A percentile compares a stretch with the other conserved stretches of the same genome.
These are phyloP conservation scores for Aethes cnicana DNA, from an alignment of 2,888 invertebrate genomes.

Conservation along the genomic window DNA sequence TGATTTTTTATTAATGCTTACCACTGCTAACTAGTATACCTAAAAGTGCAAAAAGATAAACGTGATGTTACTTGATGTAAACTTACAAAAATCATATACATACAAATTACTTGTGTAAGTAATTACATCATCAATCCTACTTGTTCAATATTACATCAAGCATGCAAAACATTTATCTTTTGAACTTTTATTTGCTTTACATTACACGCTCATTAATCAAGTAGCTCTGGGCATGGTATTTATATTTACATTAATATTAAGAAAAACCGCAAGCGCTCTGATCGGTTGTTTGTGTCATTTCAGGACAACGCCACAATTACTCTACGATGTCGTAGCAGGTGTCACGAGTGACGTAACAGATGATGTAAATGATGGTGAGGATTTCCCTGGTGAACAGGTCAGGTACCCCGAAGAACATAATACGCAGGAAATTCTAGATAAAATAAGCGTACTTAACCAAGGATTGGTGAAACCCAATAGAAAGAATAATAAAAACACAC, in stretches of 20 bases:
- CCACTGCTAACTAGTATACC: constrained; percentile 48
- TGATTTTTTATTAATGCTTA: constrained; percentile 51
- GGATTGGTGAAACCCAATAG: constrained; percentile 61
- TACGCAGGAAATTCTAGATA: constrained; percentile 75
- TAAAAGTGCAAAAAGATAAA: background rate
- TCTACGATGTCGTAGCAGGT: constrained; percentile 36
- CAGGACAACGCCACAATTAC: constrained; percentile 44
- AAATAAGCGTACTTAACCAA: constrained; percentile 80
- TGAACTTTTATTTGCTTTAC: constrained; percentile 3
- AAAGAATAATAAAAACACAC: constrained; percentile 52
- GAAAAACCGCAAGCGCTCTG: constrained; percentile 25
- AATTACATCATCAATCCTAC: no score
- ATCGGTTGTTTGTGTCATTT: constrained; percentile 40
- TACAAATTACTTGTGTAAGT: no score
- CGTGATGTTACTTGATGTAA: background rate
- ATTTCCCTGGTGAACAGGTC: constrained; percentile 48
- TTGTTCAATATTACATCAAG: no score
- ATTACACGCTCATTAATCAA: constrained; percentile 38
- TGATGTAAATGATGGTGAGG: constrained; percentile 43
- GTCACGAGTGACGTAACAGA: constrained; percentile 32
- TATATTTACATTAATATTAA: constrained; percentile 8
- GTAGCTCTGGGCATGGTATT: constrained; percentile 42
- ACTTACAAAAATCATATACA: no score
- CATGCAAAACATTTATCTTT: no score
- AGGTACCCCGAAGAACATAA: constrained; percentile 39